Base-by-base conservation (phyloP, 2,797 vertebrate species). In the Notolabrus celidotus region DNA sequence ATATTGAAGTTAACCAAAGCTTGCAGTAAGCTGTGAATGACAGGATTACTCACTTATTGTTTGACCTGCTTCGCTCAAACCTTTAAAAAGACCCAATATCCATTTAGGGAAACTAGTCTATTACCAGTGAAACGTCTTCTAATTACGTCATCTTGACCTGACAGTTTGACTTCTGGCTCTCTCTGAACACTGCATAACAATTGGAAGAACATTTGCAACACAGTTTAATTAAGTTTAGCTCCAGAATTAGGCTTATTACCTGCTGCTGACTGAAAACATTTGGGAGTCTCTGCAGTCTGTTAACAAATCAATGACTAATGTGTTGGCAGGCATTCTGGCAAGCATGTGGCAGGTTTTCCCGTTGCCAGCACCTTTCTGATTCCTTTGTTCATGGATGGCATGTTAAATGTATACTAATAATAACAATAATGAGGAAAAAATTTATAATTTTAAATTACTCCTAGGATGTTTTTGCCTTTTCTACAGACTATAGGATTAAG, bases 271-370 rank as follows among this genome's bases (percentile, higher is more conserved):
- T 53, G 39, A 64, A 45, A 64, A 58, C 45, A 71, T 51, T 3
- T 73, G 52, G 55, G 69, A 39, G 57, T 68, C 60, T 74, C 52
- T 76, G 70, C 67, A 58, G 39, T 53, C 70, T 70, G 80, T 84
- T 86, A 84, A 70, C 74, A 36, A 74, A 75, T 90, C 75, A 77
- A 76, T 80, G 87, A 72, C 77, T 80, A 74, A 82, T 75, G 75
- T 36, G 10, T 36, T 36, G 12, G 29, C 29, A 47, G 12, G 12
- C 38, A 42, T 17, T 15, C 80, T 59, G 77, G 67, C 17, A 38
- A 67, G 41, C 46, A 39, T 49, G 56, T 20, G 56, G 56, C 65
- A 74, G 31, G 43, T 63, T 41, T 74, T 72, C 55, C 34, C 52
- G 23, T 29, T 50, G 42, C 53, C 55, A 83, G 71, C 82, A 60